phyloP scores from a whole-genome alignment of 2,797 vertebrate genomes.

The Rhinichthys osculus region DNA sequence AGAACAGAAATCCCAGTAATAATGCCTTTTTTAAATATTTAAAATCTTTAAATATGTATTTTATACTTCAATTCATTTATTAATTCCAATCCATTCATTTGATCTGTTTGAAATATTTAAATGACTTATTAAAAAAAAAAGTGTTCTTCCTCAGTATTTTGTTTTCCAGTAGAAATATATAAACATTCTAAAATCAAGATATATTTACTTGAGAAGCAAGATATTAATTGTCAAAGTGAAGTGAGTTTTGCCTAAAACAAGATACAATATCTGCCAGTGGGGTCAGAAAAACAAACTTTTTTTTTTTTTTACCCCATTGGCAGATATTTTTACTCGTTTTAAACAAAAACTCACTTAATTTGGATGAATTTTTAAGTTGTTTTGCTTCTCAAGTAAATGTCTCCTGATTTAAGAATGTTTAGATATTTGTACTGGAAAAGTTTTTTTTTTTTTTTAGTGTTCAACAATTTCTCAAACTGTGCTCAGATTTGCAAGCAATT shows the following conservation, averaged over 20 bases:
- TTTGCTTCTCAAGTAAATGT: no score
- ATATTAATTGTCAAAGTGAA: no score
- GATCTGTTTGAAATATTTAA: neutral
- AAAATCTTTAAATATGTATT: no score
- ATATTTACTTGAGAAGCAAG: neutral
- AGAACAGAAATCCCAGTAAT: neutral
- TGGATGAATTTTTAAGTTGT: no score
- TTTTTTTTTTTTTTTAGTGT: no score
- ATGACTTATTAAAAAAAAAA: neutral
- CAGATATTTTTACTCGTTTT: no score
- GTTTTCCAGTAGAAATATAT: neutral
- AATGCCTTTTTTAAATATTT: neutral
- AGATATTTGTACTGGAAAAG: no score
- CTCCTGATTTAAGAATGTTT: no score
- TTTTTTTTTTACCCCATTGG: no score
- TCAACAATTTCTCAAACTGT: neutral
- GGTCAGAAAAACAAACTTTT: neutral
- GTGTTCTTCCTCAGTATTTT: neutral
- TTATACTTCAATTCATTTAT: neutral
- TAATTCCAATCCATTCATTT: neutral
- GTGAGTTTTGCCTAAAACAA: neutral
- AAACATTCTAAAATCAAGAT: neutral
- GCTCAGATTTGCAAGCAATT: neutral
- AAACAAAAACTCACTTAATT: no score
- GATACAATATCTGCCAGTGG: neutral